phyloP scores from a whole-genome alignment of 2,113 vertebrate genomes.

The Scalopus aquaticus region DNA sequence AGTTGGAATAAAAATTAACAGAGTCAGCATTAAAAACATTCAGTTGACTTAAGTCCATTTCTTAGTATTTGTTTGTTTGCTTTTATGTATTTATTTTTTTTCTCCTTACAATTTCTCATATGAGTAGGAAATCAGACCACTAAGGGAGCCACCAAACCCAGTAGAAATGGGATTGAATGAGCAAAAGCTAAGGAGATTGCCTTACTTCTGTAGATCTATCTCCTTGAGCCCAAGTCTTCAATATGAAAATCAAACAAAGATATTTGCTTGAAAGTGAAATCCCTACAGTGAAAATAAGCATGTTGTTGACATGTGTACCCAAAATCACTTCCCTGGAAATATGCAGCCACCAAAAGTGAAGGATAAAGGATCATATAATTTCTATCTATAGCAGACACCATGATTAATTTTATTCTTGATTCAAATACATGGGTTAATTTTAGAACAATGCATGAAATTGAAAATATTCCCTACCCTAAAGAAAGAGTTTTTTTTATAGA shows the following conservation, averaged over 20 bases:
- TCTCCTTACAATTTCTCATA: neutral
- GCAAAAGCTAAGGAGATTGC: neutral
- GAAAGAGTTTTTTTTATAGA: neutral
- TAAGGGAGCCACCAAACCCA: neutral
- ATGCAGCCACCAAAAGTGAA: neutral
- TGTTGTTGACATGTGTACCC: neutral
- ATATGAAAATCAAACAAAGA: neutral
- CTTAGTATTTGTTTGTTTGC: neutral
- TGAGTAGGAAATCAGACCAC: neutral
- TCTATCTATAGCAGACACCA: neutral
- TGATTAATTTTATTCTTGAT: conserved; percentile 48
- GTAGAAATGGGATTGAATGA: neutral
- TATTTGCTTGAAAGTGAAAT: conserved; percentile 48
- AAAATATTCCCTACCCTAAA: neutral
- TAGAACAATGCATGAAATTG: neutral
- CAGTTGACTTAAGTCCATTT: neutral
- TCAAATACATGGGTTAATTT: neutral
- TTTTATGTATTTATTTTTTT: neutral
- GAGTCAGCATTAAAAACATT: neutral
- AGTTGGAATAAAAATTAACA: neutral
- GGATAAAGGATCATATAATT: neutral
- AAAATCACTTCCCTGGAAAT: conserved; percentile 38
- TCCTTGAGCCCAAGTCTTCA: neutral
- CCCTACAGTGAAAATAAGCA: neutral
- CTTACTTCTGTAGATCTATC: neutral